These are phyloP conservation scores for Macrosoma leucophasiata DNA, from an alignment of 2,888 invertebrate species.

Conservation along the genomic window DNA sequence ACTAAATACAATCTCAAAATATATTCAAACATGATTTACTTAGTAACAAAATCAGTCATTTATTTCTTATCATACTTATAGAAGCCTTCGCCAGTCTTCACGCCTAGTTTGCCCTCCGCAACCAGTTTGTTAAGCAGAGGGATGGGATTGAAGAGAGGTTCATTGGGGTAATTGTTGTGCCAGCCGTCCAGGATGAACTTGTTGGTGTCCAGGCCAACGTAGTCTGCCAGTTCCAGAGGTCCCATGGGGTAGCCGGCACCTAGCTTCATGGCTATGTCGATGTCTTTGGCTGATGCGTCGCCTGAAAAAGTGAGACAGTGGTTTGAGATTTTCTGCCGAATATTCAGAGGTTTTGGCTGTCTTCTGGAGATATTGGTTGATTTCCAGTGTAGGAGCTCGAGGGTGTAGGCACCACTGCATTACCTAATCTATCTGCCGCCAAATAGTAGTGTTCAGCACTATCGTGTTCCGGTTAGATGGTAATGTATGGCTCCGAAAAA, in stretches of 20 bases:
- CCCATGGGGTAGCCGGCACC: slow-evolving; percentile 95
- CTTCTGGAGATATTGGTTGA: too few relatives aligned
- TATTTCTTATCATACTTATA: slow-evolving; percentile 79
- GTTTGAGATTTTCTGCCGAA: too few relatives aligned
- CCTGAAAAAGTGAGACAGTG: slow-evolving; percentile 68
- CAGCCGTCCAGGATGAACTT: slow-evolving; percentile 86
- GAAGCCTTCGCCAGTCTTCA: slow-evolving; percentile 89
- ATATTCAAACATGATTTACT: too few relatives aligned
- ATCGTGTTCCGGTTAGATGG: too few relatives aligned
- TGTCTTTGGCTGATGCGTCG: slow-evolving; percentile 83
- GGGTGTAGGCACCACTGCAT: too few relatives aligned
- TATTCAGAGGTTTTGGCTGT: too few relatives aligned
- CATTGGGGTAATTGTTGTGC: slow-evolving; percentile 74
- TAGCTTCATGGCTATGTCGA: slow-evolving; percentile 92
- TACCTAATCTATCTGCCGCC: too few relatives aligned
- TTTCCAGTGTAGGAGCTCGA: too few relatives aligned
- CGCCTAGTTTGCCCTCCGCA: slow-evolving; percentile 85
- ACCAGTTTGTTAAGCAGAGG: slow-evolving; percentile 79
- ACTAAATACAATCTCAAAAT: too few relatives aligned
- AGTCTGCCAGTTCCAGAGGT: slow-evolving; percentile 88
- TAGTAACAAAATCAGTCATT: too few relatives aligned
- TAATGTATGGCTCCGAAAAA: too few relatives aligned
- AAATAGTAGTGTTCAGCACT: too few relatives aligned
- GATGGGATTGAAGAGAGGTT: slow-evolving; percentile 61
- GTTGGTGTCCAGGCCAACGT: slow-evolving; percentile 87